phyloP scores from a whole-genome alignment of 1,140 invertebrate genomes.

The Phortica variegata region DNA sequence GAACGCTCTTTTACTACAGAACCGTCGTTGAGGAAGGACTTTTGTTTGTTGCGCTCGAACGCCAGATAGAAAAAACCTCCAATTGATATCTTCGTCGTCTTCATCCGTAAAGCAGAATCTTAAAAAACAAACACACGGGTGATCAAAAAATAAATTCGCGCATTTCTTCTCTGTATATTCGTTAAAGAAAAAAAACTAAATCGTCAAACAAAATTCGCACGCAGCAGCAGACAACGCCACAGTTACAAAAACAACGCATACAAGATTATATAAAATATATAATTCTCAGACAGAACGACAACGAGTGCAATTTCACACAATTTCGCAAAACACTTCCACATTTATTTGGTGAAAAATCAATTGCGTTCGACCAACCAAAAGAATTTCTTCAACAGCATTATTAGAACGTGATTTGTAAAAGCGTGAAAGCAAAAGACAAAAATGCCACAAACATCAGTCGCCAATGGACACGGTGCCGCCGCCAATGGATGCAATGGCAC shows the following conservation, averaged over 20 bases:
- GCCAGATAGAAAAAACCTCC: neutral
- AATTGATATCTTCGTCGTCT: too few relatives aligned
- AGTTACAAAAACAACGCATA: too few relatives aligned
- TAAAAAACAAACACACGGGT: too few relatives aligned
- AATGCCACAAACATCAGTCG: slow-evolving; percentile 42
- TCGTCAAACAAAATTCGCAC: too few relatives aligned
- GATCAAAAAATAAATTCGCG: too few relatives aligned
- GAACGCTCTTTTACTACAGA: slow-evolving; percentile 38
- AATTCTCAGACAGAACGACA: neutral
- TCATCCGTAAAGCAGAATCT: too few relatives aligned
- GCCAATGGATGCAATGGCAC: slow-evolving; percentile 76
- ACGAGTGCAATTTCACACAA: slow-evolving; percentile 7
- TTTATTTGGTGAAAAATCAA: slow-evolving; percentile 30
- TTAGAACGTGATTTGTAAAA: neutral
- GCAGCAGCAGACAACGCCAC: too few relatives aligned
- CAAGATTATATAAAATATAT: too few relatives aligned
- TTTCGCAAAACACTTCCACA: neutral
- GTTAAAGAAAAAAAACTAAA: too few relatives aligned
- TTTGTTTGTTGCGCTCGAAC: too few relatives aligned
- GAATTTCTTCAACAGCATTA: neutral
- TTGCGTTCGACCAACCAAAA: slow-evolving; percentile 14
- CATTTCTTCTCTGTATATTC: too few relatives aligned
- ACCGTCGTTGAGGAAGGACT: slow-evolving; percentile 40
- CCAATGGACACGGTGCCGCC: slow-evolving; percentile 29
- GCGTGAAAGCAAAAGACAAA: slow-evolving; percentile 15